Evolutionary conservation across 2,113 vertebrate genomes (phyloP).

Genomic region (Psephotus haematonotus): DNA sequence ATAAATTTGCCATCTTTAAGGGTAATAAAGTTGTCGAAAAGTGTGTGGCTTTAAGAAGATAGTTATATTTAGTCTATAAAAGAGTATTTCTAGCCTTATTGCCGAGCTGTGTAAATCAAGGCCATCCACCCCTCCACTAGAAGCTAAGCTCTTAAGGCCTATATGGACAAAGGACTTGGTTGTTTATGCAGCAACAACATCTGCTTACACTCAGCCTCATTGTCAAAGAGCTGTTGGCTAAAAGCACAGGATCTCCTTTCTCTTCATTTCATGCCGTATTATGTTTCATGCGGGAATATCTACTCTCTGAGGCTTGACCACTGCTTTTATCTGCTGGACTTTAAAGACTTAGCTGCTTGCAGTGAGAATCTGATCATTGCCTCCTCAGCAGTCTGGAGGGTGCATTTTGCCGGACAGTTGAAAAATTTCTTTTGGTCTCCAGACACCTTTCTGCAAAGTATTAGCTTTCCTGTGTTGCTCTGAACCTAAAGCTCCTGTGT

Average conservation of each 20-base stretch:
- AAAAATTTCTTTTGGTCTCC: constrained; percentile 45
- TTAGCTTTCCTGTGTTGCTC: constrained; percentile 39
- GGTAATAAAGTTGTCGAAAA: constrained; percentile 34
- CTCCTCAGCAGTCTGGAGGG: background rate
- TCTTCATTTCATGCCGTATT: constrained; percentile 61
- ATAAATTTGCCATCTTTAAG: constrained; percentile 45
- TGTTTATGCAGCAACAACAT: constrained; percentile 66
- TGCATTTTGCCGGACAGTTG: background rate
- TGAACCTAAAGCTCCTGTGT: background rate
- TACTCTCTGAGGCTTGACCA: constrained; percentile 46
- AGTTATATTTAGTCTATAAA: constrained; percentile 36
- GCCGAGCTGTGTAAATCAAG: constrained; percentile 63
- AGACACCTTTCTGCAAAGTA: constrained; percentile 41
- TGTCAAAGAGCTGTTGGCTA: constrained; percentile 64
- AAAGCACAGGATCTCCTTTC: constrained; percentile 53
- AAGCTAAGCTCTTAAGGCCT: constrained; percentile 53
- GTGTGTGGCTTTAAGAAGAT: constrained; percentile 1
- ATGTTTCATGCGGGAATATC: constrained; percentile 51
- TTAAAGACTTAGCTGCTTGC: constrained; percentile 76
- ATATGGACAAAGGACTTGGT: constrained; percentile 63
- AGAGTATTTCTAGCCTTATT: constrained; percentile 50
- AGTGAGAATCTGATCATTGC: constrained; percentile 70
- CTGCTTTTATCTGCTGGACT: constrained; percentile 77
- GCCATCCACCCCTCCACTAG: constrained; percentile 60
- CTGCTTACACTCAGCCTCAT: constrained; percentile 63